Conservation (phyloP, 1,140 invertebrate genomes). For the Steinernema khuongi region DNA sequence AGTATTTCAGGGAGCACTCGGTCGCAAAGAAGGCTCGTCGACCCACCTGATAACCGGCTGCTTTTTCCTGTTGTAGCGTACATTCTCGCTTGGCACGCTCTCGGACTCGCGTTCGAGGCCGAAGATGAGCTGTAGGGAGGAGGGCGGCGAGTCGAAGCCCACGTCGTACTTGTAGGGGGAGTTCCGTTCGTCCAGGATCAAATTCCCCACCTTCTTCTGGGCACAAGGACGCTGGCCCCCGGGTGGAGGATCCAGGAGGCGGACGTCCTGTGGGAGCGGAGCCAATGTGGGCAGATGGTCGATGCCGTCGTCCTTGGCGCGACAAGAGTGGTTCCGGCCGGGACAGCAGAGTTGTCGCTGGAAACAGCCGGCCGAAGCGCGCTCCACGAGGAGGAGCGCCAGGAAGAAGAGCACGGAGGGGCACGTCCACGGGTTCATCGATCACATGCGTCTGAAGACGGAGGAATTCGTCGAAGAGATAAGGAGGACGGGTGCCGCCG, state of each 20-base stretch:
- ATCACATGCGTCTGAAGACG: slow-evolving; percentile 11
- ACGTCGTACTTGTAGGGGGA: slow-evolving; percentile 2
- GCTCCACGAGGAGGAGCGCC: slow-evolving; percentile 19
- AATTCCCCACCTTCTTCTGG: slow-evolving; percentile 6
- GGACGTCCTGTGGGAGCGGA: slow-evolving; percentile 16
- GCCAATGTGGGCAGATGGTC: slow-evolving; percentile 31
- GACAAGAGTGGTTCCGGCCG: slow-evolving; percentile 34
- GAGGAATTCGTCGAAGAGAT: background rate
- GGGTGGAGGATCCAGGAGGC: slow-evolving; percentile 13
- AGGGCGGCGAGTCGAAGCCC: slow-evolving; percentile 6
- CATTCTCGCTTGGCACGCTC: background rate
- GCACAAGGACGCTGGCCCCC: slow-evolving; percentile 16
- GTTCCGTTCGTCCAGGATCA: slow-evolving; percentile 16
- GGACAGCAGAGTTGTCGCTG: slow-evolving; percentile 31
- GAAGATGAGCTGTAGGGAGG: background rate
- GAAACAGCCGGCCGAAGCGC: slow-evolving; percentile 30
- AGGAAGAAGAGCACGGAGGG: slow-evolving; percentile 7
- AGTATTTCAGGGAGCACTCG: background rate
- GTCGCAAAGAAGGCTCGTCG: background rate
- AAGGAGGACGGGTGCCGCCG: background rate
- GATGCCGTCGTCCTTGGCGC: slow-evolving; percentile 32
- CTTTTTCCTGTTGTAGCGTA: background rate
- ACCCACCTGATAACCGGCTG: background rate
- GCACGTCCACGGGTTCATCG: background rate
- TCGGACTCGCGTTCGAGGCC: slow-evolving; percentile 7